Evolutionary conservation across 2,888 invertebrate genomes (phyloP).

Genomic region (Agrenia bidenticulata): DNA sequence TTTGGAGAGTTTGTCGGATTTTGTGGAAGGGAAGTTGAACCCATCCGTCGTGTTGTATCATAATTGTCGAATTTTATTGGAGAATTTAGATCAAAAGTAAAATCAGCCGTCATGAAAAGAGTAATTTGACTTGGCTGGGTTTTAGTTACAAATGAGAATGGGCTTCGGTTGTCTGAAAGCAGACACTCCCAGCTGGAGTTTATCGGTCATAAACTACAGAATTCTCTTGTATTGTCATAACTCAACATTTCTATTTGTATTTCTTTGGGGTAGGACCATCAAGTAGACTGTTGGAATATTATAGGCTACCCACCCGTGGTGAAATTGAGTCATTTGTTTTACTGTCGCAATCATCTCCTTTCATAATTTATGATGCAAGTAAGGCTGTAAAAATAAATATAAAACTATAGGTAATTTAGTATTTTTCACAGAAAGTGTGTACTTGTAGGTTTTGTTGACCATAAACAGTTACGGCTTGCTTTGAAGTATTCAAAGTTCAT

Average conservation of each 20-base stretch:
- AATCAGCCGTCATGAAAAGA: background rate
- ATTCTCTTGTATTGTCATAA: background rate
- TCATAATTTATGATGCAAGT: conserved; percentile 16
- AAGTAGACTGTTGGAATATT: no score
- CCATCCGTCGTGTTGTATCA: no score
- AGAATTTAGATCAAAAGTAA: no score
- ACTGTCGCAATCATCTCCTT: background rate
- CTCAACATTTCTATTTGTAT: no score
- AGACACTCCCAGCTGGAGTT: background rate
- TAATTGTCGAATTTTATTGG: no score
- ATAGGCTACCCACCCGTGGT: background rate
- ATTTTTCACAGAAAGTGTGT: no score
- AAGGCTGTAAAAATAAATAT: background rate
- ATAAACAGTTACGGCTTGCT: no score
- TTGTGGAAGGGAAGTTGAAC: no score
- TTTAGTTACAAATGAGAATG: conserved; percentile 6
- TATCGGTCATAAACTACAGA: conserved; percentile 9
- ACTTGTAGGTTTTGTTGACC: conserved; percentile 13
- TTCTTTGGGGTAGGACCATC: no score
- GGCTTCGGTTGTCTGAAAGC: background rate
- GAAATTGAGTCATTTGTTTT: conserved; percentile 20
- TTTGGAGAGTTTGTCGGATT: no score
- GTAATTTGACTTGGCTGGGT: background rate
- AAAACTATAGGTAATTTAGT: no score
- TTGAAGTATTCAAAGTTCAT: no score